Base-by-base conservation (phyloP, 2,888 invertebrate species). In the Netelia melanura region DNA sequence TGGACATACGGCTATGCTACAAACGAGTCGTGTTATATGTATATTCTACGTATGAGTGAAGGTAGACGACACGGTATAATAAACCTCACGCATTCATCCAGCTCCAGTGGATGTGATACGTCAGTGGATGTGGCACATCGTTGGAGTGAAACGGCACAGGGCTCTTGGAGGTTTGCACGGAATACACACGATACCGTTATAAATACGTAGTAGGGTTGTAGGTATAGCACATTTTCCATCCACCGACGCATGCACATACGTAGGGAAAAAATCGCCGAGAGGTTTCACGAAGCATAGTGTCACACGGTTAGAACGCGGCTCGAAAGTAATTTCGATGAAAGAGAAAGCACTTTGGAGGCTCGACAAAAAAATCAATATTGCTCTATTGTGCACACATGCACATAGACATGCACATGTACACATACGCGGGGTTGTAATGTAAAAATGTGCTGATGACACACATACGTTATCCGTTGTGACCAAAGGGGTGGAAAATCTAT, bases 321-420 rank as follows among this genome's bases (percentile, higher is more conserved):
- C 64, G 79, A 83, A 78, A 83, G 77, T 78, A 78, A 83, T 83
- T 83, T 78, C 83, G 72, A 78, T 83, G 71, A 83, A 77, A 72
- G 58, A 78, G 72, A 83, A 67, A 83, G 76, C 72, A 74, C 78
- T 72, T 78, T 54, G 77, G 75, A 56, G 64, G 17, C 54, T 56
- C 10, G 17, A 23, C 14, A 72, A 72, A 68, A 68, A 58, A 77
- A 77, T 77, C 77, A 77, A 77, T 77, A 77, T 68, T 11, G 38
- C 54, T 23, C 43, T 44, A 67, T 68, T 38, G 17, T 38, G 61
- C 58, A 38, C n/a, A 11, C 23, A 23, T 14, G 25, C n/a, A 61
- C 21, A 14, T 6, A 14, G 23, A 72, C 58, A 38, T 77, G 67
- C 14, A 17, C 14, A 52, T 44, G 61, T n/a, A 61, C 21, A 14